Evolutionary conservation across 2,797 vertebrate genomes (phyloP).

Genomic region (Hybognathus amarus): DNA sequence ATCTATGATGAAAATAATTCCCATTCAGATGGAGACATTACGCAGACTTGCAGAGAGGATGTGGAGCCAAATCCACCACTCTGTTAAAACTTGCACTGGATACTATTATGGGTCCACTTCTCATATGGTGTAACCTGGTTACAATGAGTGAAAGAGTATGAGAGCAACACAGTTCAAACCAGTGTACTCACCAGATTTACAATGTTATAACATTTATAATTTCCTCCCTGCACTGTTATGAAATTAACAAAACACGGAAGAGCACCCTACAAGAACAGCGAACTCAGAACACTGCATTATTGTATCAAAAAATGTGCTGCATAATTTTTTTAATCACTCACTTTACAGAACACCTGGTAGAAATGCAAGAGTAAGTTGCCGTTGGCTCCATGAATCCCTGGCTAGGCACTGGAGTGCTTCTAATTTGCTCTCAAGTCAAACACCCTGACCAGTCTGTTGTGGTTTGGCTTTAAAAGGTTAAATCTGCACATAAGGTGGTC

Average conservation of each 20-base stretch:
- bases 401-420: background rate
- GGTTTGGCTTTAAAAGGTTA: constrained; percentile 21
- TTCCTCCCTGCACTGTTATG: constrained; percentile 34
- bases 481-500: constrained; percentile 24
- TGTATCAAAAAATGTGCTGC: background rate
- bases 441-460: constrained; percentile 13
- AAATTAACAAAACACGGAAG: constrained; percentile 26
- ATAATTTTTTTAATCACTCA: background rate
- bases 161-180: constrained; percentile 29
- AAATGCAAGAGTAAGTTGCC: constrained; percentile 4
- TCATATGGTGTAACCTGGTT: constrained; percentile 39
- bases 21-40: background rate
- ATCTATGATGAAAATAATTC: background rate
- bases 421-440: constrained; percentile 20
- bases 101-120: constrained; percentile 39
- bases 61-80: constrained; percentile 49
- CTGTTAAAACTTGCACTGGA: constrained; percentile 37
- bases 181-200: constrained; percentile 53
- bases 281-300: constrained; percentile 38
- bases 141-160: constrained; percentile 44
- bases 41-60: background rate
- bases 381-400: constrained; percentile 9
- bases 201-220: constrained; percentile 56
- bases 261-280: constrained; percentile 7
- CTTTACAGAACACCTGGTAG: constrained; percentile 17